Base-by-base conservation (phyloP, 2,797 vertebrate species). In the Melanotaenia parkinsoni region DNA sequence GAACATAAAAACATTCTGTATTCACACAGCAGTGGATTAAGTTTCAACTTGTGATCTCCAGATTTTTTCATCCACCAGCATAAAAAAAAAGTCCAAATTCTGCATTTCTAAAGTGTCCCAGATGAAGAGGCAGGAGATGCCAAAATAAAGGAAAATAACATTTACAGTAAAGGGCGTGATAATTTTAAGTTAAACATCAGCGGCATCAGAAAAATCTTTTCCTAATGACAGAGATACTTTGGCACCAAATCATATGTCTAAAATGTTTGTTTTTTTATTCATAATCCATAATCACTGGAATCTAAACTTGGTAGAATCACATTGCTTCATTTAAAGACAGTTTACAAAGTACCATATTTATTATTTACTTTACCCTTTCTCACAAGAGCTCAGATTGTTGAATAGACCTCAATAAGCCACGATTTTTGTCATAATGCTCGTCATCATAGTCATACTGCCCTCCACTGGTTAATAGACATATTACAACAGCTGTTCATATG, bases 401-500 rank as follows among this genome's bases (percentile, higher is more conserved):
- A 86, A 73, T 68, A 38, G 83, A 72, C 40, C 77, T 56, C 64
- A 81, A 70, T 74, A 75, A 77, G 78, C 81, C 72, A 38, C 38
- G 24, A 67, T 57, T 30, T 69, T 67, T 40, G n/a, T 79, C 58
- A 33, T 43, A 10, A 58, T 72, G 77, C 76, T 80, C 67, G 85
- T 93, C 67, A 57, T 90, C 76, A 94, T 89, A 93, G 91, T 90
- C 91, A 92, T 85, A 95, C 92, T 95, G 94, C 95, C 95, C 94
- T 92, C 95, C 89, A 90, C 88, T 93, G 95, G 90, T 74, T 53
- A 32, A 64, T 66, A 12, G 4, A 50, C 58, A 71, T 67, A 93
- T 80, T 92, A 79, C 93, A 94, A 60, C 74, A 20, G 33, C 45
- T 38, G 4, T 9, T 33, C 63, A 35, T 63, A 66, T 28, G 43